Evolutionary conservation across 2,888 invertebrate species (phyloP).

Genomic region (Platynereis dumerilii): DNA sequence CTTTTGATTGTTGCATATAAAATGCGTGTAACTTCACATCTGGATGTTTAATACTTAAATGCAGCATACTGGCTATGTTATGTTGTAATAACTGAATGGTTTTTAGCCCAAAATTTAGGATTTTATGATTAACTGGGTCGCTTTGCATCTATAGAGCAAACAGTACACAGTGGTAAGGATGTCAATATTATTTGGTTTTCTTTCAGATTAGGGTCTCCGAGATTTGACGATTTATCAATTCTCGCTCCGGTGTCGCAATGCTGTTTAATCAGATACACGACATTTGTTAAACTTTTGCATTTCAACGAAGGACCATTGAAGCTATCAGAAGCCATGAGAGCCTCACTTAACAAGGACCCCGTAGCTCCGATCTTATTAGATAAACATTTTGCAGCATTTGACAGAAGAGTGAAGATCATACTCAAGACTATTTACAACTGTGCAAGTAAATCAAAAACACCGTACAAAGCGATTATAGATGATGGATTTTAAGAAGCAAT

Average conservation of each 20-base stretch:
- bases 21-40: no score
- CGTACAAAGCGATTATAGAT: conserved; percentile 11
- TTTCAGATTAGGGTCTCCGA: conserved; percentile 82
- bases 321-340: conserved; percentile 77
- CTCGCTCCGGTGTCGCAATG: conserved; percentile 94
- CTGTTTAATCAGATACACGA: conserved; percentile 88
- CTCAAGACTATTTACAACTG: conserved; percentile 85
- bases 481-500: conserved; percentile 16
- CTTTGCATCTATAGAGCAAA: no score
- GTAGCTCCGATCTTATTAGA: conserved; percentile 89
- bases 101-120: no score
- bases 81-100: no score
- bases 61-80: no score
- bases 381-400: conserved; percentile 87
- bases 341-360: conserved; percentile 82
- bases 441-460: conserved; percentile 27
- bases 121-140: no score
- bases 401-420: conserved; percentile 82
- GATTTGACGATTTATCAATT: conserved; percentile 92
- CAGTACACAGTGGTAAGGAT: no score
- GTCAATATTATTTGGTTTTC: no score
- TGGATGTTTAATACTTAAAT: no score
- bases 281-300: conserved; percentile 77
- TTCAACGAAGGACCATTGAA: conserved; percentile 62
- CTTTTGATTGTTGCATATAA: no score